These are phyloP conservation scores for Tiliacea aurago DNA, from an alignment of 2,888 invertebrate species.

Conservation along the genomic window DNA sequence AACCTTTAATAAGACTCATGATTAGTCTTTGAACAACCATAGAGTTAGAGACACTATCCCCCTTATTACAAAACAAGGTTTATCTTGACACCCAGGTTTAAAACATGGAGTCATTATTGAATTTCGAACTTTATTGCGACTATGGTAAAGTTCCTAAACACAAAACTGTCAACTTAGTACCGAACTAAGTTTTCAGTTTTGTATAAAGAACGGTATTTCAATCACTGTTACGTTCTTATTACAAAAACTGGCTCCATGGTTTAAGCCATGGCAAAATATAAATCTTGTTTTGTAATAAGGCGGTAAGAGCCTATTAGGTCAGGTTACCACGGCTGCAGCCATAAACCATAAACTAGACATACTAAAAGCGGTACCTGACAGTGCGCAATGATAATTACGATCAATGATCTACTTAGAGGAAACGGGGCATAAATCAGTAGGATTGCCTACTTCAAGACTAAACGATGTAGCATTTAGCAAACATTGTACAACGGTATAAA, in stretches of 20 bases:
- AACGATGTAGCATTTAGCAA: constrained; percentile 7
- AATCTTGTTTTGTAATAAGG: too few species aligned
- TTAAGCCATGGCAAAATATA: too few species aligned
- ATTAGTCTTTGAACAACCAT: neutral
- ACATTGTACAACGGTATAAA: constrained; percentile 1
- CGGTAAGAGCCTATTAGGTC: constrained; percentile 28
- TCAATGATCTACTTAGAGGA: constrained; percentile 39
- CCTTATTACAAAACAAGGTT: too few species aligned
- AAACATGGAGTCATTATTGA: too few species aligned
- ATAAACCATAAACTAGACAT: constrained; percentile 41
- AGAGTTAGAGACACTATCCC: constrained; percentile 20
- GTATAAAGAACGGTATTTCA: too few species aligned
- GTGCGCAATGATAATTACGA: constrained; percentile 46
- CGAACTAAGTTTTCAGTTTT: too few species aligned
- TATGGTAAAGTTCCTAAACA: too few species aligned
- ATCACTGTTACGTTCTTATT: too few species aligned
- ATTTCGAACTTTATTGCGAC: too few species aligned
- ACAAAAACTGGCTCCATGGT: too few species aligned
- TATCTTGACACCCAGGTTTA: too few species aligned
- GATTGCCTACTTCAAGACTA: constrained; percentile 13
- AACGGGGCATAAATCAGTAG: constrained; percentile 29
- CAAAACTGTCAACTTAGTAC: too few species aligned
- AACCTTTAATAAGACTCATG: constrained; percentile 3
- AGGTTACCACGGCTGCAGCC: constrained; percentile 11
- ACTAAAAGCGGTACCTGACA: constrained; percentile 53